A percentile compares a stretch with the other conserved stretches of the same genome.
Evolutionary conservation across 2,113 vertebrate species (phyloP).

Genomic region (Isurus oxyrinchus): DNA sequence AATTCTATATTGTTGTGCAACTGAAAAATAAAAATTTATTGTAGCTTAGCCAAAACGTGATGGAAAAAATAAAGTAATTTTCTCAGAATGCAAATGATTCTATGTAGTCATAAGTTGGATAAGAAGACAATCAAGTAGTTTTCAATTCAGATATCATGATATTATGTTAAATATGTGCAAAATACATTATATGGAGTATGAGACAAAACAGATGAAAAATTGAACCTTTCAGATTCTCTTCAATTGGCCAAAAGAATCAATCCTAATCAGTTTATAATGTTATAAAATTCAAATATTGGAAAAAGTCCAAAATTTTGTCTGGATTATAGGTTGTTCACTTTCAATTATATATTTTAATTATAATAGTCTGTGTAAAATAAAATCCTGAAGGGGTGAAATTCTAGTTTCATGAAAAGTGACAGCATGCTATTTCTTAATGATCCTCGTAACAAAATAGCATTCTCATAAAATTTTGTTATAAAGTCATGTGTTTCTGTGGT

Average conservation of each 20-base stretch:
- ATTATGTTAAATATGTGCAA: background rate
- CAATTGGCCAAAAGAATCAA: background rate
- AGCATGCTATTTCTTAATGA: background rate
- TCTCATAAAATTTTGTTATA: background rate
- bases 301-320: background rate
- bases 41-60: background rate
- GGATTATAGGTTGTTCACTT: background rate
- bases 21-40: background rate
- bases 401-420: background rate
- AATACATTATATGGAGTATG: background rate
- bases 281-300: background rate
- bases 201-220: background rate
- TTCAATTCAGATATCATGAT: background rate
- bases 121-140: background rate
- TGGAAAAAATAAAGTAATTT: background rate
- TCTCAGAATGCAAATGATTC: background rate
- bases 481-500: background rate
- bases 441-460: background rate
- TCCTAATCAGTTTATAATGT: background rate
- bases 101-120: background rate
- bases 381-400: background rate
- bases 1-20: background rate
- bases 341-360: background rate
- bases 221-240: background rate
- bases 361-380: background rate